Percentiles rank a stretch among this genome's conserved stretches.
Evolutionary conservation across 2,797 vertebrate species (phyloP).

Genomic region (Scleropages formosus): DNA sequence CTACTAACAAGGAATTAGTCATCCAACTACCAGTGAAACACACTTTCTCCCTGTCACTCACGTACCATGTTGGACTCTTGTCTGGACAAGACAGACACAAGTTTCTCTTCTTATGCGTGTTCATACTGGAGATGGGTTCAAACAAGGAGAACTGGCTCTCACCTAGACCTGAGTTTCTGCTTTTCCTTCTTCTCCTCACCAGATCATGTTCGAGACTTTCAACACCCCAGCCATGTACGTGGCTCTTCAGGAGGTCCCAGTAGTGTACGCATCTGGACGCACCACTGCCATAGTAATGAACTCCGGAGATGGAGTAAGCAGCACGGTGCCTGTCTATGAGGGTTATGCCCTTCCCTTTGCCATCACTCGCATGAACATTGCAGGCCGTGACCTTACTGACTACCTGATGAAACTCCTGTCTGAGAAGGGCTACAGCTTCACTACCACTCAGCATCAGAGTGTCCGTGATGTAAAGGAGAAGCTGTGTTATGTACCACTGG

Average conservation of each 20-base stretch:
- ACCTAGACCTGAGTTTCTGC: not conserved
- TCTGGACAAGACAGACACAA: too few relatives aligned
- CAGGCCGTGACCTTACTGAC: not conserved
- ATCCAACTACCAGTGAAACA: too few relatives aligned
- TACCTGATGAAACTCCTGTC: conserved; percentile 74
- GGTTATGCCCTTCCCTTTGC: conserved; percentile 37
- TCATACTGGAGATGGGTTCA: too few relatives aligned
- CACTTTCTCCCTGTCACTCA: too few relatives aligned
- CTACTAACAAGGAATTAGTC: too few relatives aligned
- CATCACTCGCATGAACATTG: not conserved
- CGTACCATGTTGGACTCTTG: too few relatives aligned
- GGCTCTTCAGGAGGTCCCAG: too few relatives aligned
- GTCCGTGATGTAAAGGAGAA: not conserved
- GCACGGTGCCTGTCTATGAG: conserved; percentile 78
- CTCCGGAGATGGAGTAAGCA: conserved; percentile 56
- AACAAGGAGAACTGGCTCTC: too few relatives aligned
- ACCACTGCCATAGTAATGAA: conserved; percentile 79
- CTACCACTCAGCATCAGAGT: conserved; percentile 56
- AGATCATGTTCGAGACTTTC: conserved; percentile 56
- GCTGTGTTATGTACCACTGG: conserved; percentile 20
- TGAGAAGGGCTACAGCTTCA: conserved; percentile 74
- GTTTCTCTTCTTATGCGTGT: too few relatives aligned
- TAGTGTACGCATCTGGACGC: conserved; percentile 63
- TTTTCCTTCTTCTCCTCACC: not conserved
- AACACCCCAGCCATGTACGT: conserved; percentile 73